Conservation (phyloP, 1,140 invertebrate genomes). For the Whitmania pigra region DNA sequence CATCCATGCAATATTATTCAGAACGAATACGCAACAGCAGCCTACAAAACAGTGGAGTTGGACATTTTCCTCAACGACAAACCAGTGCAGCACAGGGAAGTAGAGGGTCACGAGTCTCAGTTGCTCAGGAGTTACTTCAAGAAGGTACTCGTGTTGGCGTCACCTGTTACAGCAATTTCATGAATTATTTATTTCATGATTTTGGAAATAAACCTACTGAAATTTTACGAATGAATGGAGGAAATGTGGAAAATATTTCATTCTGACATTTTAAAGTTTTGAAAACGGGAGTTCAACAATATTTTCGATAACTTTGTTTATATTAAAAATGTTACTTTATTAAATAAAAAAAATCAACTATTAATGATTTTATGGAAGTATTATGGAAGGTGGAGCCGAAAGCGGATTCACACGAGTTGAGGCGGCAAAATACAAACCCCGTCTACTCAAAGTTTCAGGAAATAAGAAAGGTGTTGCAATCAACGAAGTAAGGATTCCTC, state of each 20-base stretch:
- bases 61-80: conserved; percentile 62
- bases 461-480: conserved; percentile 30
- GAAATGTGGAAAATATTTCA: too few relatives aligned
- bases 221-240: too few relatives aligned
- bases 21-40: conserved; percentile 67
- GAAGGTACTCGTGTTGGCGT: conserved; percentile 3
- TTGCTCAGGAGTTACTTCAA: conserved; percentile 54
- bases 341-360: too few relatives aligned
- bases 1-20: too few relatives aligned
- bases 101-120: conserved; percentile 65
- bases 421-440: conserved; percentile 44
- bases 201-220: too few relatives aligned
- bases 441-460: conserved; percentile 50
- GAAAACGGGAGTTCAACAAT: too few relatives aligned
- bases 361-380: conserved; percentile 34
- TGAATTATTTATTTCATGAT: too few relatives aligned
- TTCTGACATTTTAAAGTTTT: too few relatives aligned
- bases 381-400: conserved; percentile 49
- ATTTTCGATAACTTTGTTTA: too few relatives aligned
- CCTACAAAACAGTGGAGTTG: conserved; percentile 70
- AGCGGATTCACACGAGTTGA: conserved; percentile 47
- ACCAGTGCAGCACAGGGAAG: conserved; percentile 67
- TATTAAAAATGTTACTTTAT: too few relatives aligned
- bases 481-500: conserved; percentile 31
- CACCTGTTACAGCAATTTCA: too few relatives aligned